Evolutionary conservation across 1,140 invertebrate genomes (phyloP), one percentile per base, ranked within the genome.

Genomic region (Micrasema minimum): DNA sequence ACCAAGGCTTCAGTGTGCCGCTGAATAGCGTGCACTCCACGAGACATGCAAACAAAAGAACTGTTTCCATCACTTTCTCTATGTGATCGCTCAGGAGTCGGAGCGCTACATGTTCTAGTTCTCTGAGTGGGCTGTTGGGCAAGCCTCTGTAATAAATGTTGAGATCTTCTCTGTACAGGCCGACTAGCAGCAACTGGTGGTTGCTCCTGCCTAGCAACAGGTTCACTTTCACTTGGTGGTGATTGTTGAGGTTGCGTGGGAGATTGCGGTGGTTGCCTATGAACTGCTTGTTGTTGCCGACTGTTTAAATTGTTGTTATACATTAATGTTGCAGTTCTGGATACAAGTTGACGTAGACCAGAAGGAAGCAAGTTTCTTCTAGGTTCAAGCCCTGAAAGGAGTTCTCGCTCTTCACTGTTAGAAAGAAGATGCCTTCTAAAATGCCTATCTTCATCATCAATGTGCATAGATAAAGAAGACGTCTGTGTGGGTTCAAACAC

Each of bases 41-140:
- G 76, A 45, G 74, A 79, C 37, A 83, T 83, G 77, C 80, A 82
- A 66, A 80, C 76, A 72, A 80, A 82, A 7, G 81, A 80, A 22
- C 23, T 38, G 23, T 43, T 20, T 41, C 48, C 26, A 5, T 64
- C 26, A 43, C 16, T 51, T 0, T 61, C 37, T 48, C 41, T 46
- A 10, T 45, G 59, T 16, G 59, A 46, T 31, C 43, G 7, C 9
- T 46, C 43, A 9, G 45, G 59, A 16, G 31, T 37, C 4, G 51
- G 50, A n/a, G 31, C 57, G 20, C 48, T 66, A n/a, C 22, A 64
- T 12, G 41, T 46, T 64, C 59, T 46, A 46, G 23, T 46, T 46
- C 41, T 64, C 12, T 46, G 41, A 14, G 23, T 46, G n/a, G 22
- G 43, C 43, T 46, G 59, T 18, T 64, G 59, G 46, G 41, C 43